Evolutionary conservation across 2,797 vertebrate genomes (phyloP), one percentile per base, ranked within the genome.

Genomic region (Sternarchorhynchus goeldii): DNA sequence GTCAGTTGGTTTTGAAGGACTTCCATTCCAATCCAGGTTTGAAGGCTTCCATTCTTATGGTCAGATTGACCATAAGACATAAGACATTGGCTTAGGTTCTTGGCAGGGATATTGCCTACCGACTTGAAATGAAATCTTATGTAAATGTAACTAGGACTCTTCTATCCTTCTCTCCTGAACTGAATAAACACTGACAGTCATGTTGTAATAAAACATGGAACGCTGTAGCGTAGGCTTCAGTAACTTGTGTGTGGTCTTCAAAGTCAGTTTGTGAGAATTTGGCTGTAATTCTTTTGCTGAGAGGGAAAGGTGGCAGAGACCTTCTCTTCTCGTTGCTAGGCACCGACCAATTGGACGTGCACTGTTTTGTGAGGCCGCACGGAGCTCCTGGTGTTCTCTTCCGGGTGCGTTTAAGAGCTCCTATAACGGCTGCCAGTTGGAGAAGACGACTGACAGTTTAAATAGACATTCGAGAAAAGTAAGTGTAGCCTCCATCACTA

Each of bases 401-500:
- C 45, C 20, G 25, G 6, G 66, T 17, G 39, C 21, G 29, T 69
- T 69, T 53, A 53, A 16, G 45, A 41, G 17, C n/a, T 67, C 7
- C 0, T 65, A 6, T 36, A n/a, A 2, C 20, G 62, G 62, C 32
- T 64, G 62, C 31, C 32, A 21, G 32, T 65, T 65, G 36, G 39
- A 67, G 20, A 21, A 25, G 65, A 67, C 45, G 64, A 68, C 12
- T 68, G 65, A 29, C 41, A 6, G 21, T 29, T 67, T 29, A n/a
- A 18, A n/a, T n/a, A 36, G 34, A 2, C 18, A 17, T 7, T 63
- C 20, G 20, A 21, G 8, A n/a, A 25, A 50, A 25, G 65, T 20
- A 7, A 6, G 20, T 69, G 45, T 14, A 10, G 3, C 45, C 14
- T 12, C 45, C 10, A 12, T 12, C 45, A 3, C 12, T 50, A 7